A percentile compares a stretch with the other conserved stretches of the same genome.
Evolutionary conservation across 1,140 invertebrate genomes (phyloP).

Genomic region (Orchesella cincta): DNA sequence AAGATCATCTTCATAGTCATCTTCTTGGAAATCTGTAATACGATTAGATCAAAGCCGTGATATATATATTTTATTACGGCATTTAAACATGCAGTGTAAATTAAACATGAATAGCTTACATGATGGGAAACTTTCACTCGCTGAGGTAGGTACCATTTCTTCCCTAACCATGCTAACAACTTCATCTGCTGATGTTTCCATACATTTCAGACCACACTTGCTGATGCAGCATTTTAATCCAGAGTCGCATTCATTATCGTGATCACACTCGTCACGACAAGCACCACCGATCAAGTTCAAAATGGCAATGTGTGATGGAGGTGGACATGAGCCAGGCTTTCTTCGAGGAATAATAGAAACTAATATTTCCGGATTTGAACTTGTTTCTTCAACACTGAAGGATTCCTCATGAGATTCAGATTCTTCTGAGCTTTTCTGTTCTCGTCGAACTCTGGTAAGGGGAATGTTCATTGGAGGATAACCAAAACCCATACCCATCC

Average conservation of each 20-base stretch:
- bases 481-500: neutral
- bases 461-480: slow-evolving; percentile 3
- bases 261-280: slow-evolving; percentile 48
- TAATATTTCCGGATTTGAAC: slow-evolving; percentile 37
- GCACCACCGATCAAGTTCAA: slow-evolving; percentile 44
- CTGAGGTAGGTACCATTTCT: slow-evolving; percentile 1
- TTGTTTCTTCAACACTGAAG: slow-evolving; percentile 8
- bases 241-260: slow-evolving; percentile 50
- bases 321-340: slow-evolving; percentile 42
- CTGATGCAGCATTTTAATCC: slow-evolving; percentile 50
- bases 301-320: slow-evolving; percentile 43
- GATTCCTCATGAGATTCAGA: neutral
- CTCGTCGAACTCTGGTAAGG: neutral
- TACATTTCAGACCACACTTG: slow-evolving; percentile 50
- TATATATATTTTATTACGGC: neutral
- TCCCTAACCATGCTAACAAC: neutral
- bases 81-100: neutral
- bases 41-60: neutral
- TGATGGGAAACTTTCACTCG: neutral
- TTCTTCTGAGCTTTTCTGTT: neutral
- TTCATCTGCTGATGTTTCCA: neutral
- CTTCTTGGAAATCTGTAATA: neutral
- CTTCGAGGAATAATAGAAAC: slow-evolving; percentile 39
- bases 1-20: slow-evolving; percentile 6
- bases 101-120: neutral